These are phyloP conservation scores for Lycocorax pyrrhopterus DNA, from an alignment of 2,113 vertebrate species.

Conservation along the genomic window DNA sequence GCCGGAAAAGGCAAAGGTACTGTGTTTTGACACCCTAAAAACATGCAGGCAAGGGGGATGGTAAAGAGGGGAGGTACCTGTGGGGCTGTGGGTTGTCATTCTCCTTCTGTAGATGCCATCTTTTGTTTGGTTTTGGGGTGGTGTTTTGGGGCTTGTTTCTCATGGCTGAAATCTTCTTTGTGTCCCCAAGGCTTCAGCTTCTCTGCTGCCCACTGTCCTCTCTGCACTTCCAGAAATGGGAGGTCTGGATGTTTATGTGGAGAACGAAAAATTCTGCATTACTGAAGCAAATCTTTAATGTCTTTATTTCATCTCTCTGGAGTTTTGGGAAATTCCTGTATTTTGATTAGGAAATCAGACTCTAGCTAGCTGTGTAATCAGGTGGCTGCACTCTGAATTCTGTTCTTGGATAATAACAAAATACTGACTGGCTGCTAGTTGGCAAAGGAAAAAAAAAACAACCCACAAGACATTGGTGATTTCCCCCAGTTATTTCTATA, in stretches of 20 bases:
- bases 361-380: background rate
- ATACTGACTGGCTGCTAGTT: background rate
- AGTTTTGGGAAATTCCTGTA: background rate
- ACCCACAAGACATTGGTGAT: background rate
- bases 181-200: slow-evolving; percentile 6
- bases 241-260: background rate
- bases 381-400: background rate
- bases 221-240: background rate
- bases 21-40: background rate
- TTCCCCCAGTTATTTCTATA: background rate
- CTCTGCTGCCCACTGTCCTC: background rate
- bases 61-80: background rate
- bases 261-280: background rate
- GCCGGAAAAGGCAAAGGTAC: slow-evolving; percentile 83
- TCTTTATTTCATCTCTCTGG: background rate
- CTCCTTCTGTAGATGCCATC: background rate
- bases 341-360: background rate
- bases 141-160: background rate
- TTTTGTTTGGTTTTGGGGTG: slow-evolving; percentile 23
- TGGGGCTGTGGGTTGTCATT: background rate
- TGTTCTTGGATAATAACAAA: background rate
- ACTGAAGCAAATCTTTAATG: background rate
- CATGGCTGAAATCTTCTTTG: slow-evolving; percentile 21
- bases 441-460: fast-evolving
- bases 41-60: background rate